Evolutionary conservation across 2,888 invertebrate species (phyloP).

Genomic region (Petrolisthes cinctipes): DNA sequence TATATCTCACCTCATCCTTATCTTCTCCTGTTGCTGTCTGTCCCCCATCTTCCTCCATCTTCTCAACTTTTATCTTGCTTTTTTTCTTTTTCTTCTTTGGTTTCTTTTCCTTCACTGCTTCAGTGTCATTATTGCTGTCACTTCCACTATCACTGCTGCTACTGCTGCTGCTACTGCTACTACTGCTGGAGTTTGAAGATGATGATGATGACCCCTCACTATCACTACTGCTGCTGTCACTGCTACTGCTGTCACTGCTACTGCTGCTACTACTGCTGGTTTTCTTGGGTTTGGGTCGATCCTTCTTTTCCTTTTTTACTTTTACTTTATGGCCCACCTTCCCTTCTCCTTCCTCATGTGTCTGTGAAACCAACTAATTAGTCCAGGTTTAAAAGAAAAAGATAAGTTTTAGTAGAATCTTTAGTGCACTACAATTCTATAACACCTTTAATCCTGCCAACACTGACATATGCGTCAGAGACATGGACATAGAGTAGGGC

Average conservation of each 20-base stretch:
- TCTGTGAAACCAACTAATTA: not conserved
- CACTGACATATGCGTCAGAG: too few relatives aligned
- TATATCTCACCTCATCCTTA: conserved; percentile 20
- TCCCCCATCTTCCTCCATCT: conserved; percentile 16
- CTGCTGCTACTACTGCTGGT: conserved; percentile 33
- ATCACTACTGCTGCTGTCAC: conserved; percentile 21
- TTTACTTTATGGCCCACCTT: conserved; percentile 1
- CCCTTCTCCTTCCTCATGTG: not conserved
- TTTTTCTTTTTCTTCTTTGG: conserved; percentile 48
- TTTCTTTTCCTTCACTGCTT: not conserved
- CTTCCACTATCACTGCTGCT: conserved; percentile 27
- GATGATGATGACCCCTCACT: conserved; percentile 27
- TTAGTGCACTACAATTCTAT: too few relatives aligned
- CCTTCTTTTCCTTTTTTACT: conserved; percentile 38
- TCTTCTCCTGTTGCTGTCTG: not conserved
- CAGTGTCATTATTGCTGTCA: not conserved
- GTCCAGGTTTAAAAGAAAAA: too few relatives aligned
- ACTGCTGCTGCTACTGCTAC: conserved; percentile 36
- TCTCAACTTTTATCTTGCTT: conserved; percentile 9
- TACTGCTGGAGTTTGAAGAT: conserved; percentile 17
- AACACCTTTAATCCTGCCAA: too few relatives aligned
- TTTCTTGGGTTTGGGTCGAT: conserved; percentile 21
- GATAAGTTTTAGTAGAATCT: not conserved
- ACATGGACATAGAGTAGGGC: too few relatives aligned
- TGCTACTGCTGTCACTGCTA: conserved; percentile 20